Percentiles rank a stretch among this genome's conserved stretches.
phyloP scores from a whole-genome alignment of 2,113 vertebrate species.

The Atherinomorus stipes region DNA sequence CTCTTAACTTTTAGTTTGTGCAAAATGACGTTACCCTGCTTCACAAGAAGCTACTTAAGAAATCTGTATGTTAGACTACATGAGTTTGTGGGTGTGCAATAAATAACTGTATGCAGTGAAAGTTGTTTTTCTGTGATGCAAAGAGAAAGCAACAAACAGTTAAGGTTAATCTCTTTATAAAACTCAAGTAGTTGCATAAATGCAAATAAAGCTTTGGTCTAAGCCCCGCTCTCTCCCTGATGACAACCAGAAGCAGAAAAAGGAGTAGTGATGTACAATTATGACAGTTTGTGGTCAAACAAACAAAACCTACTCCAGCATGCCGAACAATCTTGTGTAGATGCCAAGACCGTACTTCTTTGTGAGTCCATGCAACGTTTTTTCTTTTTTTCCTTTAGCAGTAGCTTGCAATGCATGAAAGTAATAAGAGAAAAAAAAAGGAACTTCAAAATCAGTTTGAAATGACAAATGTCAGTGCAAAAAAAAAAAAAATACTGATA shows the following conservation, averaged over 20 bases:
- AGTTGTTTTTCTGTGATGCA: slow-evolving; percentile 1
- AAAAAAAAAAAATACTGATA: slow-evolving; percentile 25
- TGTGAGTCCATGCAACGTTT: slow-evolving; percentile 9
- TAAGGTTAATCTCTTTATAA: slow-evolving; percentile 64
- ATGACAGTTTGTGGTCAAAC: slow-evolving; percentile 1
- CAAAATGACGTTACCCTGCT: slow-evolving; percentile 1
- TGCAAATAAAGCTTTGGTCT: slow-evolving; percentile 53
- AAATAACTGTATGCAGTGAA: slow-evolving; percentile 43
- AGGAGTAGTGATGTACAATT: slow-evolving; percentile 14
- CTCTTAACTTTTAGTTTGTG: slow-evolving; percentile 7
- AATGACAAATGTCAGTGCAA: slow-evolving; percentile 48
- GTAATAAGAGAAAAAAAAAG: not conserved
- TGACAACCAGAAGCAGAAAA: slow-evolving; percentile 21
- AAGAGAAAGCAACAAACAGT: slow-evolving; percentile 13
- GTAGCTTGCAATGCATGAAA: slow-evolving; percentile 5
- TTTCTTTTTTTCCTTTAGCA: slow-evolving; percentile 7
- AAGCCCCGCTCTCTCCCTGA: slow-evolving; percentile 19
- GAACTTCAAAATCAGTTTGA: slow-evolving; percentile 12
- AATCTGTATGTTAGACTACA: slow-evolving; percentile 16
- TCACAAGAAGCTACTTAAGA: slow-evolving; percentile 5
- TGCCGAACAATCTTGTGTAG: slow-evolving; percentile 30
- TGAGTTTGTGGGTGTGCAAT: slow-evolving; percentile 56
- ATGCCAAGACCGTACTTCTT: not conserved
- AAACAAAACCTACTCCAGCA: slow-evolving; percentile 7
- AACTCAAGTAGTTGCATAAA: slow-evolving; percentile 57